These are phyloP conservation scores for Chrysocyon brachyurus DNA, from an alignment of 2,797 vertebrate genomes.

Conservation along the genomic window DNA sequence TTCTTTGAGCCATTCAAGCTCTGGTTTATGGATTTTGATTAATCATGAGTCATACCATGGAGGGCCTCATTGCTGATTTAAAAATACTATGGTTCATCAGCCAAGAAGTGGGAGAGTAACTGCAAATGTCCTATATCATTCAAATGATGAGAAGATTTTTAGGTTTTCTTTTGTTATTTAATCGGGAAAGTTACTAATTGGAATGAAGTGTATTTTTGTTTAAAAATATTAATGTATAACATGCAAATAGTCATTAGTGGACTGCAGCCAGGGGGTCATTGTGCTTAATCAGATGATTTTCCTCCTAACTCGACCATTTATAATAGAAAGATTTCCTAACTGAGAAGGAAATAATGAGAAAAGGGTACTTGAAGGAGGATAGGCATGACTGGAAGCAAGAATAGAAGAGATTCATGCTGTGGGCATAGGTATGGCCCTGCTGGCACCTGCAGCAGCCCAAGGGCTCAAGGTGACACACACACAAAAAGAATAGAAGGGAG, in stretches of 20 bases:
- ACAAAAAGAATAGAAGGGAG: background rate
- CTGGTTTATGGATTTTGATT: background rate
- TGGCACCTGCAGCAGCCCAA: background rate
- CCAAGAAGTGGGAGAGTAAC: background rate
- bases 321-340: background rate
- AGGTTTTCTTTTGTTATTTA: background rate
- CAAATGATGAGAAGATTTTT: background rate
- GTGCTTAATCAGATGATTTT: background rate
- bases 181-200: background rate
- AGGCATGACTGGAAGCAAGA: background rate
- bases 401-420: background rate
- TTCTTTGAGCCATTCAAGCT: background rate
- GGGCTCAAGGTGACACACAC: background rate
- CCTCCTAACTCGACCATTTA: background rate
- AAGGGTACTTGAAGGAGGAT: background rate
- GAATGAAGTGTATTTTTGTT: background rate
- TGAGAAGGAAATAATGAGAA: background rate
- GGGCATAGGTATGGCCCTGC: background rate
- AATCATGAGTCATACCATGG: background rate
- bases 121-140: background rate
- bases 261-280: background rate
- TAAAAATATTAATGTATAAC: background rate
- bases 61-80: background rate
- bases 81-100: background rate
- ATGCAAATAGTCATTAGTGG: background rate